Evolutionary conservation across 2,888 invertebrate species (phyloP), one percentile per base, ranked within the genome.

Genomic region (Vanessa cardui): DNA sequence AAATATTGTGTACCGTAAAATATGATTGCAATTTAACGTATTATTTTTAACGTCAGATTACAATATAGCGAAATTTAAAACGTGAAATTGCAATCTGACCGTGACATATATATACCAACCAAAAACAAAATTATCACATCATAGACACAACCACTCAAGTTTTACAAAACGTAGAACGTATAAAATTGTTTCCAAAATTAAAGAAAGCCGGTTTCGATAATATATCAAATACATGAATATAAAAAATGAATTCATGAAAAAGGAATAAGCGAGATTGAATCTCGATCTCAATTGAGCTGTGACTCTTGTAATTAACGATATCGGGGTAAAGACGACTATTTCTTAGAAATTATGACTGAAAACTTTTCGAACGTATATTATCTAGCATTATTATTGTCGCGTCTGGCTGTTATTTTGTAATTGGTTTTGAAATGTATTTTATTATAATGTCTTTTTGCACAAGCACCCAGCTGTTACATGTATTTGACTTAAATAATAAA

Each of bases 291-390:
- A 64, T 74, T 78, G 81, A 79, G 80, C 82, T 85, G 83, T 83
- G 83, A 84, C 83, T 80, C 80, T 80, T 80, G 72, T 66, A 71
- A 47, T 67, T 70, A 70, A 72, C 64, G 76, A 78, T 79, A 77
- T 79, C 76, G 77, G 77, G 76, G 73, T 78, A 80, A 80, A 76
- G 74, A 76, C 73, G 72, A 83, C 83, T 84, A 87, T 85, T 86
- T 89, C 86, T 88, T 87, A 87, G 82, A 87, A 84, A 85, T 84
- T 86, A 82, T 75, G 92, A 91, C 90, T 91, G 91, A 91, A 78
- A 83, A 83, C 84, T 92, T 91, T 92, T 84, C 84, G 75, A 89
- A 86, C 82, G 84, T 89, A 83, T 90, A 87, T 87, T 82, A 79
- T 80, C 81, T 86, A 85, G 81, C 77, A 80, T 79, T 80, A 87